Evolutionary conservation across 2,113 vertebrate genomes (phyloP).

Genomic region (Polypterus senegalus): DNA sequence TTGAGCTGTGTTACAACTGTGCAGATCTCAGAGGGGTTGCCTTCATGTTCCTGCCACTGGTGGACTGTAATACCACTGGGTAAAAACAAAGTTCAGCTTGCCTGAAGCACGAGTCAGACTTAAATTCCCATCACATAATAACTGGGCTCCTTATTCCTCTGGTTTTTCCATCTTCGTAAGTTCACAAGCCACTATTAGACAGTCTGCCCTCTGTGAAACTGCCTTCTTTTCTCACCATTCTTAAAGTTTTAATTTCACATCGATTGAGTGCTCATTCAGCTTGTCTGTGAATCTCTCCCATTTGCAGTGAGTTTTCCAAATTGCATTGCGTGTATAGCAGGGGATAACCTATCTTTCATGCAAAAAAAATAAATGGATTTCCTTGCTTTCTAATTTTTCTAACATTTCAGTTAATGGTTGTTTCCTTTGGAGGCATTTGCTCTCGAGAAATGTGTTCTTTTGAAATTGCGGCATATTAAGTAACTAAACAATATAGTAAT

Average conservation of each 20-base stretch:
- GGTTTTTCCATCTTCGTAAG: slow-evolving; percentile 19
- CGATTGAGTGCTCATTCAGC: slow-evolving; percentile 37
- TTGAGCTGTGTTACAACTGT: too few species aligned
- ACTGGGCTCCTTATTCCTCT: slow-evolving; percentile 17
- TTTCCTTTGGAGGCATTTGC: too few species aligned
- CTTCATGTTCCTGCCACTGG: too few species aligned
- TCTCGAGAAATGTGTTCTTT: too few species aligned
- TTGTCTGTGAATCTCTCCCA: slow-evolving; percentile 6
- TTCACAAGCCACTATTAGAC: slow-evolving; percentile 5
- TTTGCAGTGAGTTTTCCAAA: accelerated
- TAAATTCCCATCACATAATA: slow-evolving; percentile 18
- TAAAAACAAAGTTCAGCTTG: not conserved
- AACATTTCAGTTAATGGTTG: too few species aligned
- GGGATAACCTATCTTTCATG: not conserved
- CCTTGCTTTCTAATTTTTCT: too few species aligned
- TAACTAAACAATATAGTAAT: too few species aligned
- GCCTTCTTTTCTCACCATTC: slow-evolving; percentile 12
- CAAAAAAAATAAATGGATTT: accelerated
- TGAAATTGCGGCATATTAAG: too few species aligned
- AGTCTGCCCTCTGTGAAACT: slow-evolving; percentile 9
- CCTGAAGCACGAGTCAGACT: not conserved
- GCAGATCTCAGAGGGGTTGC: too few species aligned
- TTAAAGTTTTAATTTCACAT: slow-evolving; percentile 35
- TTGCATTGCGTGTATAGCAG: not conserved
- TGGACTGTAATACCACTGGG: too few species aligned